These are phyloP conservation scores for Nephrocerus scutellatus DNA, from an alignment of 2,888 invertebrate species.

Conservation along the genomic window DNA sequence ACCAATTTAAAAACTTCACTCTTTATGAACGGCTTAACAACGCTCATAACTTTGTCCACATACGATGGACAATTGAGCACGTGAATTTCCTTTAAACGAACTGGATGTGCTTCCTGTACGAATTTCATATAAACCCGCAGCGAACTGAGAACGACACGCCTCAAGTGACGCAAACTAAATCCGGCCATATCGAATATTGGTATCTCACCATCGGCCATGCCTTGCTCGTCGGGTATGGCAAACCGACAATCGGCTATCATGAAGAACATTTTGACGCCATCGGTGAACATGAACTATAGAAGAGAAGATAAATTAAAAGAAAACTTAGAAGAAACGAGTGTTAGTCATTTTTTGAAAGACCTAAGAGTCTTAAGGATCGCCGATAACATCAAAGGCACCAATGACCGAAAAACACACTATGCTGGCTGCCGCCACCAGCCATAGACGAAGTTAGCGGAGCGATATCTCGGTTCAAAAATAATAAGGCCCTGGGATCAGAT, in stretches of 20 bases:
- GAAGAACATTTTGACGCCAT: slow-evolving; percentile 63
- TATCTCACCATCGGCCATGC: slow-evolving; percentile 60
- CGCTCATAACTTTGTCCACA: slow-evolving; percentile 56
- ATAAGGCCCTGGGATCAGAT: too few species aligned
- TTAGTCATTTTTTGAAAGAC: too few species aligned
- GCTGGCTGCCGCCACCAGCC: too few species aligned
- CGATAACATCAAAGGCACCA: too few species aligned
- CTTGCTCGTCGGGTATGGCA: slow-evolving; percentile 52
- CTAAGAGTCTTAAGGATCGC: too few species aligned
- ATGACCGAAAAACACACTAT: too few species aligned
- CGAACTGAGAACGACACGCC: slow-evolving; percentile 57
- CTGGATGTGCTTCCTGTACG: slow-evolving; percentile 66
- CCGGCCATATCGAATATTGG: slow-evolving; percentile 66
- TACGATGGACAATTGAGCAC: slow-evolving; percentile 59
- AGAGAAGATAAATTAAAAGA: too few species aligned
- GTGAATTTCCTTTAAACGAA: slow-evolving; percentile 59
- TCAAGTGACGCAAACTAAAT: slow-evolving; percentile 57
- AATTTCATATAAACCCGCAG: slow-evolving; percentile 65
- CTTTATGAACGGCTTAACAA: slow-evolving; percentile 61
- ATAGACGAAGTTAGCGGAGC: too few species aligned
- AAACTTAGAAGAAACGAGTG: too few species aligned
- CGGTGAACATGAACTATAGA: slow-evolving; percentile 56
- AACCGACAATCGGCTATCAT: slow-evolving; percentile 65
- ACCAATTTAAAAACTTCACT: slow-evolving; percentile 61
- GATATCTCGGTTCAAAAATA: too few species aligned